Percentiles rank a stretch among this genome's conserved stretches.
phyloP scores from a whole-genome alignment of 1,140 invertebrate genomes.

The Drosophila oshimai region DNA sequence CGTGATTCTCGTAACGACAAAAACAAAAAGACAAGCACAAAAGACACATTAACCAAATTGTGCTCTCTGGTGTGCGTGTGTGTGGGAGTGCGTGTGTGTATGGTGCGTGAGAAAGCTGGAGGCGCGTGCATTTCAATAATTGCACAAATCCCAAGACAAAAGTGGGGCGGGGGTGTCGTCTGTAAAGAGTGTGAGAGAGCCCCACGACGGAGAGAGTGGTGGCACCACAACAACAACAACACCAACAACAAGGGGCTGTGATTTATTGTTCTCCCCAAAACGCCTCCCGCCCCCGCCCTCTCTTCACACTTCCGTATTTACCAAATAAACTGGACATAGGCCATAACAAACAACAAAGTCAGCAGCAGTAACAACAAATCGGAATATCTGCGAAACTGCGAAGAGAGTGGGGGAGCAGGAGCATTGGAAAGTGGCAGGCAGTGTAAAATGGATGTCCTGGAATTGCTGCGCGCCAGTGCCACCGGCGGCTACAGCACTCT shows the following conservation, averaged over 20 bases:
- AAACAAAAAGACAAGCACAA: conserved; percentile 2
- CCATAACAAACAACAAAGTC: background rate
- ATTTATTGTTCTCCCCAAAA: conserved; percentile 14
- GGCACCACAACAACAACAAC: background rate
- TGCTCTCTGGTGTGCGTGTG: background rate
- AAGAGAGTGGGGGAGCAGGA: background rate
- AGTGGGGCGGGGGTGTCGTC: conserved; percentile 18
- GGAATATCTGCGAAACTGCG: background rate
- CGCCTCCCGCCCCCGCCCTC: conserved; percentile 6
- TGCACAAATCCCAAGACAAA: conserved; percentile 23
- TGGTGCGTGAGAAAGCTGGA: conserved; percentile 37
- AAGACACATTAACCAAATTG: conserved; percentile 6
- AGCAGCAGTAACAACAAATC: conserved; percentile 1
- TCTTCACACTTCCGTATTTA: conserved; percentile 26
- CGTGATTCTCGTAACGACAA: conserved; percentile 17
- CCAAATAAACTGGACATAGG: conserved; percentile 26
- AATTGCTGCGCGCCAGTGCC: conserved; percentile 62
- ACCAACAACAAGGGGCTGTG: conserved; percentile 31
- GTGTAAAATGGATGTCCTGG: conserved; percentile 65
- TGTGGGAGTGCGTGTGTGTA: background rate
- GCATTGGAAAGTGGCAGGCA: background rate
- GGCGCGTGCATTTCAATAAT: conserved; percentile 55
- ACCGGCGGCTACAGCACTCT: conserved; percentile 54
- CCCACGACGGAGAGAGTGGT: background rate
- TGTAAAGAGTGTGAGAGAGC: conserved; percentile 1